Evolutionary conservation across 2,113 vertebrate species (phyloP).

Genomic region (Myanophis thanlyinensis): DNA sequence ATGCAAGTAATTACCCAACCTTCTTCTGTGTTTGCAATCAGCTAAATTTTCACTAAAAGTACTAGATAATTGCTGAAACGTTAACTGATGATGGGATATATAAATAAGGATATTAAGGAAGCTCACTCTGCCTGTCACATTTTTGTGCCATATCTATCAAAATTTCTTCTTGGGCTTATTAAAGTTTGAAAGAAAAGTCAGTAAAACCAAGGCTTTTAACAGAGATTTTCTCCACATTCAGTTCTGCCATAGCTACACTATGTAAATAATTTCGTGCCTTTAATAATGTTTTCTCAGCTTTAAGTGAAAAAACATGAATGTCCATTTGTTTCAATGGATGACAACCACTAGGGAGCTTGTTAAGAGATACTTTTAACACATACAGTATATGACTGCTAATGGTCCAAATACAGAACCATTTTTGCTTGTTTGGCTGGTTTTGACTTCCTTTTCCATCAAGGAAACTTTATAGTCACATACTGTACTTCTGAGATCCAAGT

Average conservation of each 20-base stretch:
- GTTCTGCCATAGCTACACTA: not conserved
- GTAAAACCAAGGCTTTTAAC: slow-evolving; percentile 1
- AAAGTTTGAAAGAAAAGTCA: not conserved
- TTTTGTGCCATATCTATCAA: not conserved
- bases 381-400: not conserved
- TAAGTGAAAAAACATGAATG: not conserved
- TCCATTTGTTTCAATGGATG: not conserved
- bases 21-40: not conserved
- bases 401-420: not conserved
- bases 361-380: slow-evolving; percentile 3
- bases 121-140: not conserved
- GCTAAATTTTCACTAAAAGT: not conserved
- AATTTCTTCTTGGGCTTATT: not conserved
- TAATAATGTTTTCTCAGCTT: not conserved
- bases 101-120: not conserved
- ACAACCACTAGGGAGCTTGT: not conserved
- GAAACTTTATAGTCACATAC: not conserved
- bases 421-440: not conserved
- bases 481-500: not conserved
- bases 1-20: not conserved
- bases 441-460: not conserved
- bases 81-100: not conserved
- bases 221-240: slow-evolving; percentile 9
- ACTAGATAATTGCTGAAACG: not conserved
- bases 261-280: not conserved